Conservation (phyloP, 2,797 vertebrate genomes). For the Molossus alvarezi region DNA sequence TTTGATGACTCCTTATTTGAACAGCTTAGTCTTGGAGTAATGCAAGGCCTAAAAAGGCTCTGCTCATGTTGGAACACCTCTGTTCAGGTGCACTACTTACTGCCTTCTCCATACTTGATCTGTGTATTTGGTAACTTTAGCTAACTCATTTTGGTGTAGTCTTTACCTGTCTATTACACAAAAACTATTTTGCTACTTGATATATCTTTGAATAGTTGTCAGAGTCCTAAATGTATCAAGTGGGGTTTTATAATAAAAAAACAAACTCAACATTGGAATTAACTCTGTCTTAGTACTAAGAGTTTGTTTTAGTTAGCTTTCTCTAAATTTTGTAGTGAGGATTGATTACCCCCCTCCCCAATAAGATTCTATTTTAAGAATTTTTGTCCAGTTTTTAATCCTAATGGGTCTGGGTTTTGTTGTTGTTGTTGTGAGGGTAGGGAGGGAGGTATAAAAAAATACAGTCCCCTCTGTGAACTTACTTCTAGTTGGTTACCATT, state of each 20-base stretch:
- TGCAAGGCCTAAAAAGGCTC: neutral
- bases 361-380: constrained; percentile 35
- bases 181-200: constrained; percentile 44
- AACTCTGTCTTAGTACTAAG: constrained; percentile 9
- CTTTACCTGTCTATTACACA: neutral
- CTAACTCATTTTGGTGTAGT: neutral
- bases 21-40: neutral
- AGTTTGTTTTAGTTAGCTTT: constrained; percentile 58
- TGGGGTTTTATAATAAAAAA: constrained; percentile 38
- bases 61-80: neutral
- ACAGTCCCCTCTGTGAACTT: neutral
- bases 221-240: constrained; percentile 46
- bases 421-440: neutral
- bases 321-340: constrained; percentile 12
- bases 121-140: constrained; percentile 49
- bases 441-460: neutral
- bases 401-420: neutral
- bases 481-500: neutral
- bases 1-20: constrained; percentile 27
- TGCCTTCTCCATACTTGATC: neutral
- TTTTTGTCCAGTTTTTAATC: constrained; percentile 56
- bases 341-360: neutral
- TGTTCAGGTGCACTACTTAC: neutral
- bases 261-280: neutral
- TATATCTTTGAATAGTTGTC: constrained; percentile 47